Evolutionary conservation across 2,113 vertebrate species (phyloP), one percentile per base, ranked within the genome.

Genomic region (Galbula dea): DNA sequence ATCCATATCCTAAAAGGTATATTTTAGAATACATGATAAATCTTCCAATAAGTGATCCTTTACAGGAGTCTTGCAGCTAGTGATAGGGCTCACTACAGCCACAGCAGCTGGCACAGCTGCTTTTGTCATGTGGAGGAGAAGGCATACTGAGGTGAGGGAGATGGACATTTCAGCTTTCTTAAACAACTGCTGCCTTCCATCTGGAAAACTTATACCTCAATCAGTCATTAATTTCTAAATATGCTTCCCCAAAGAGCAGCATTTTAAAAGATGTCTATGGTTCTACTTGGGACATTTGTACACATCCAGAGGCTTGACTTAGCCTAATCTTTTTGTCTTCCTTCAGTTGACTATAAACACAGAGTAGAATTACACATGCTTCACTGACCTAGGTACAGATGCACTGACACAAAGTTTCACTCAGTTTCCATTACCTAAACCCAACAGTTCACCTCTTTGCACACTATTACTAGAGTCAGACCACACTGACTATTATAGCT

Each of bases 121-220:
- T 29, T 4, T 39, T 48, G 21, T 7, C 46, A 18, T 0, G 0
- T 45, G 58, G n/a, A 16, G 41, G 51, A 58, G 51, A 68, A 82
- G 29, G 8, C 49, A 45, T 20, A 52, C 1, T 65, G 39, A 76
- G 68, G 20, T 68, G 29, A 76, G 39, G 6, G 23, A 78, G 4
- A 57, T 6, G 36, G 0, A 4, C 4, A 17, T 57, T 73, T 83
- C n/a, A 57, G 5, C 11, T 75, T 89, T 46, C 69, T 68, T 82
- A 71, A 77, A 72, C 34, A 58, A 11, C 2, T 29, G 7, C n/a
- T 30, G 6, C 16, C 30, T 41, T 61, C 8, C 7, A 29, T 34
- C 19, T 69, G 30, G 51, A 82, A 93, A 90, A 66, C 4, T 6
- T 19, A 8, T 65, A 34, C 27, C 24, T 73, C 32, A n/a, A 37